Conservation (phyloP, 2,888 invertebrate species). For the Adela reaumurella region DNA sequence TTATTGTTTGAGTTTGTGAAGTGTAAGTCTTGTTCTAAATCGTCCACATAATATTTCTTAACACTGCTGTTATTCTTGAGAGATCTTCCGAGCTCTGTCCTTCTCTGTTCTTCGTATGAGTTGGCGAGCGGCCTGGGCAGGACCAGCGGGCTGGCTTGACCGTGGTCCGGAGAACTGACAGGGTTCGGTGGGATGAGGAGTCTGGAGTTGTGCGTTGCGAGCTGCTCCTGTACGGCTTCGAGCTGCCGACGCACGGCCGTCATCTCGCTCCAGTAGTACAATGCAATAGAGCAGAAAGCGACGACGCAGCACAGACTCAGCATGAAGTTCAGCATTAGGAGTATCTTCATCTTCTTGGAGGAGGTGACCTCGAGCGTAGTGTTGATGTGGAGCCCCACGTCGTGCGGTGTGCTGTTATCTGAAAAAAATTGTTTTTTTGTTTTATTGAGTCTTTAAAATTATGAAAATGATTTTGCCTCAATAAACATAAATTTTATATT, state of each 20-base stretch:
- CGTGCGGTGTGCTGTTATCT: constrained; percentile 31
- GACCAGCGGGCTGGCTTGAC: constrained; percentile 27
- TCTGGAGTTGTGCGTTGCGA: constrained; percentile 25
- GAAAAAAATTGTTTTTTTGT: constrained; percentile 17
- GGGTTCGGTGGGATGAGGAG: not conserved
- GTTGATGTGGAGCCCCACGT: constrained; percentile 46
- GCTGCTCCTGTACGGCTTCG: constrained; percentile 33
- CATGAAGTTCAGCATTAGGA: constrained; percentile 42
- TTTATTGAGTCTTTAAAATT: not conserved
- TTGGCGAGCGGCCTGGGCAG: constrained; percentile 18
- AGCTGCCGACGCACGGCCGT: constrained; percentile 35
- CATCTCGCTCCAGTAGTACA: constrained; percentile 46
- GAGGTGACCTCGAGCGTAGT: constrained; percentile 47
- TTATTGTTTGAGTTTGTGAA: not conserved
- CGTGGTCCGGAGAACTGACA: constrained; percentile 21
- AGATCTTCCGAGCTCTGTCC: constrained; percentile 22
- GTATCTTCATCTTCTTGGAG: constrained; percentile 47
- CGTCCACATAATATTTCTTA: constrained; percentile 34
- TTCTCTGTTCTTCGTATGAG: constrained; percentile 22
- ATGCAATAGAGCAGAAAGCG: constrained; percentile 35
- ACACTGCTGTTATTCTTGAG: constrained; percentile 14
- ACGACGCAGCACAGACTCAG: constrained; percentile 38
- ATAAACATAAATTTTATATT: too few species aligned
- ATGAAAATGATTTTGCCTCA: too few species aligned
- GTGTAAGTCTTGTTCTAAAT: constrained; percentile 35